Evolutionary conservation across 1,140 invertebrate species (phyloP).

Genomic region (Pseudomyrmex concolor): DNA sequence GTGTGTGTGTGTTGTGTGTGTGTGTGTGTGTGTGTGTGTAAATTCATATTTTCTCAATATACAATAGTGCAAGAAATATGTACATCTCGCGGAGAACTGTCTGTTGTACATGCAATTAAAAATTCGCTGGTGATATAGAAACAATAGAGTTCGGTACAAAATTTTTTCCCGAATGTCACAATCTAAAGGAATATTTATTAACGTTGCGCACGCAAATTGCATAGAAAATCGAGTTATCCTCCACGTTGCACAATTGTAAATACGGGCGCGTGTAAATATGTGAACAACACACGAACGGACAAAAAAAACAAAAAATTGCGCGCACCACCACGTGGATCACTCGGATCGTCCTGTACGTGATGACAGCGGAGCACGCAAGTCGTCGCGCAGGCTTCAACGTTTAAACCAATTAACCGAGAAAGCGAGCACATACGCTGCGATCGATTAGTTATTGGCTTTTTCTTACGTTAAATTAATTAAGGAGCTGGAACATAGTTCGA

Average conservation of each 20-base stretch:
- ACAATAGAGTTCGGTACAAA: not conserved
- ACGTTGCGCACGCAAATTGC: slow-evolving; percentile 14
- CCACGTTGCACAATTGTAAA: not conserved
- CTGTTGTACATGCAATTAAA: not conserved
- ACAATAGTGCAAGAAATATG: not conserved
- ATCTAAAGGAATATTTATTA: slow-evolving; percentile 21
- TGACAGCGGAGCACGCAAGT: not conserved
- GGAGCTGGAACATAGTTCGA: not conserved
- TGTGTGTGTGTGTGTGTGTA: no score
- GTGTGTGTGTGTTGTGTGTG: no score
- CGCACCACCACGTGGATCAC: not conserved
- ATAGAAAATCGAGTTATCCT: slow-evolving; percentile 17
- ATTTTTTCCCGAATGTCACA: slow-evolving; percentile 4
- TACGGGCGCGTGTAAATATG: not conserved
- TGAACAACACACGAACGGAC: not conserved
- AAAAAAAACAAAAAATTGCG: slow-evolving; percentile 6
- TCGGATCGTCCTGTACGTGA: not conserved
- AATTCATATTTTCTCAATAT: not conserved
- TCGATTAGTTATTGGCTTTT: slow-evolving; percentile 17
- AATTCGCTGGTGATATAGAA: not conserved
- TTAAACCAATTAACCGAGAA: slow-evolving; percentile 58
- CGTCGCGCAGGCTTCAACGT: not conserved
- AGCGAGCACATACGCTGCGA: not conserved
- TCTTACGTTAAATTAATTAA: slow-evolving; percentile 34
- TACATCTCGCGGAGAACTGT: not conserved